Evolutionary conservation across 2,113 vertebrate species (phyloP), one percentile per base, ranked within the genome.

Genomic region (Hemicordylus capensis): DNA sequence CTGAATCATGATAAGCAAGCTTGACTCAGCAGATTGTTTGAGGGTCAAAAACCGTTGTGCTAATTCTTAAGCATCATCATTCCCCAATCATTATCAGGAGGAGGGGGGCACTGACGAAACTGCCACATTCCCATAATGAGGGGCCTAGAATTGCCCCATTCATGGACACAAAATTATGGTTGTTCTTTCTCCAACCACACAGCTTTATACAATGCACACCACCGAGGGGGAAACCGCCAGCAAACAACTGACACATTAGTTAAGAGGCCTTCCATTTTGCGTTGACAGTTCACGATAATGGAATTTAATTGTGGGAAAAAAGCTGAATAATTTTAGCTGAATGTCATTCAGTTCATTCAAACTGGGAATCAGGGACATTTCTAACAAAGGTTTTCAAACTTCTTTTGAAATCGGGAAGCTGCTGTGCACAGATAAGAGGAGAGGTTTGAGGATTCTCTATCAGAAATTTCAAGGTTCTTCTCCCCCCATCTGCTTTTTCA

Each of bases 331-430:
- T 96, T 96, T 96, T 92, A 94, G 91, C 95, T 97, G 96, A 97
- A 97, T 97, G 95, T 96, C 96, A 96, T 95, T 96, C 96, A 93
- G 95, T 95, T 95, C 94, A 95, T 95, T 97, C 95, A 96, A 95
- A 96, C 92, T 94, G 95, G 94, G 94, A 96, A 96, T 96, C 95
- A 92, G 96, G 95, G 95, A 96, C 95, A 96, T 96, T 96, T 96
- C 95, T 94, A 96, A 97, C 96, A 97, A 97, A 97, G 96, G 95
- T 96, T 97, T 96, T 96, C 94, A 96, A 97, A 96, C 94, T 97
- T 97, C 95, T 95, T 96, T 97, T 96, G 96, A 97, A 96, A 96
- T 95, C 94, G 94, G 94, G 95, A 96, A 96, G 96, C 95, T 96
- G 95, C 93, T 95, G 89, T 84, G 90, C 88, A 93, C 95, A 96